Base-by-base conservation (phyloP, 2,888 invertebrate genomes). In the Folsomia candida region DNA sequence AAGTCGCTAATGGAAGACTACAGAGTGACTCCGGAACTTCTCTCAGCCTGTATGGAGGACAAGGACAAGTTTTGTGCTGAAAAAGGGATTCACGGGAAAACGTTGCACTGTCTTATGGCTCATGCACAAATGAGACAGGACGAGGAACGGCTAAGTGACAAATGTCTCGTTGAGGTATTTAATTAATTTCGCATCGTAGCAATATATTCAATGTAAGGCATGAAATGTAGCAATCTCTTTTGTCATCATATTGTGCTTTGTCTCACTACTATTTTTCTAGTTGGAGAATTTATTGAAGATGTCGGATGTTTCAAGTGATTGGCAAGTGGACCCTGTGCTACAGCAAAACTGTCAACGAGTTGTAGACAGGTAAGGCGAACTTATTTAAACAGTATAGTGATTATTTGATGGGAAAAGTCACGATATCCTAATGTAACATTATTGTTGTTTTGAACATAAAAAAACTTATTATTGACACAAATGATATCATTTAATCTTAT, bases 81-180 rank as follows among this genome's bases (percentile, higher is more conserved):
- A 14, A 85, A 90, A 75, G 91, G 92, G 82, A 86, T 88, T 68
- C 93, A 92, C 2, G 94, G 93, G 0, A 90, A 90, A 82, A 97
- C 97, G 0, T 91, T 99, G 78, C 97, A 98, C 82, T 99, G 98
- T 82, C 85, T 99, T 58, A 93, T 98, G 93, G 91, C 92, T 54
- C 90, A 93, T 83, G 91, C 92, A 0, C 88, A 91, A 79, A 86
- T 87, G 1, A 86, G 88, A 77, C 86, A 87, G 80, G 85, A 86
- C 80, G 87, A 87, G 80, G 88, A 89, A 9, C 85, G 90, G 76
- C 88, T 94, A 28, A 88, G 89, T 47, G 82, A 87, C 22, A 84
- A 86, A 64, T 95, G 94, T 81, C 89, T 90, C 82, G 87, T 90
- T 82, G 91, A 93, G 64, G 64, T 64, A n/a, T n/a, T n/a, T n/a